Base-by-base conservation (phyloP, 2,888 invertebrate species). In the Eudemis profundana region DNA sequence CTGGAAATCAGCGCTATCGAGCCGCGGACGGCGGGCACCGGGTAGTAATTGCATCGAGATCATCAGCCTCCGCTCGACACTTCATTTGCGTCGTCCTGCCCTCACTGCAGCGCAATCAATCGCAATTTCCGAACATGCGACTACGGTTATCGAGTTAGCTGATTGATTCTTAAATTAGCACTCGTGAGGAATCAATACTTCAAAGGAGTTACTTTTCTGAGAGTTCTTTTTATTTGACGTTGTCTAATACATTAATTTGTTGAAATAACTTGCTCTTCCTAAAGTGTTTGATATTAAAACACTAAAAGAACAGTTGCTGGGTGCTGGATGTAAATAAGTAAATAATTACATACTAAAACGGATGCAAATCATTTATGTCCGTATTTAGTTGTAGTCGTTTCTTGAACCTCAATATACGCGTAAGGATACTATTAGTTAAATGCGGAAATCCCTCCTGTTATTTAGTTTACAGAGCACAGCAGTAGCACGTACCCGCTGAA, bases 101-200 rank as follows among this genome's bases (percentile, higher is more conserved):
- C 68, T 69, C 72, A 74, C 75, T 71, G 74, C 78, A 78, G 78
- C 72, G 83, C 85, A 88, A 86, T 89, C 86, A 89, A 83, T 75
- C 80, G 83, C 85, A 85, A 90, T 90, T 88, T 90, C 90, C 90
- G 85, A 84, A 81, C 78, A 75, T 78, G 77, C 75, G 68, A 69
- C 49, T 67, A 72, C 75, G 70, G 60, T 76, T 77, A 75, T 76
- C 66, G 69, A 57, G 51, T 53, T 61, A 63, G 46, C 38, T 54
- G 57, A 59, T 60, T 47, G 60, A 53, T 53, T 59, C 57, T 47
- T 47, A 33, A 27, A 56, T 56, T 44, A 56, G 44, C 42, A 29
- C n/a, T 42, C 54, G 42, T 42, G 42, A 44, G 19, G 29, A 23
- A 29, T 56, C 12, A 44, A 40, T 23, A 15, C 23, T 23, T 23